Base-by-base conservation (phyloP, 2,888 invertebrate species). In the Spodoptera littoralis region DNA sequence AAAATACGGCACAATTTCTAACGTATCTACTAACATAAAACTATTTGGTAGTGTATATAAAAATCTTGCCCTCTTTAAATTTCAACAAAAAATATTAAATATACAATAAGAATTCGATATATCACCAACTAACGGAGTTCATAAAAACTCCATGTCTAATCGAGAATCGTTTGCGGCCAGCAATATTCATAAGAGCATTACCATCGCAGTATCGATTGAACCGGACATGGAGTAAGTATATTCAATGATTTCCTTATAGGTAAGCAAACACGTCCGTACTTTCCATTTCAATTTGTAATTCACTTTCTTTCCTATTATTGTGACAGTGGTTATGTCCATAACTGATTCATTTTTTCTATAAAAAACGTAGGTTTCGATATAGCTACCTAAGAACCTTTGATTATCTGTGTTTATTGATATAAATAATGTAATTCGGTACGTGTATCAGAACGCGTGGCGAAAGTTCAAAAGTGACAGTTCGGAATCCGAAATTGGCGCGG, bases 281-380 rank as follows among this genome's bases (percentile, higher is more conserved):
- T 81, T 81, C 82, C 55, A 65, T 80, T 76, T 82, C 80, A 73
- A 77, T 78, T 65, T 73, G 57, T 55, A 54, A 70, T 80, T 79
- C 80, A 79, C 80, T 80, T 81, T 79, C 82, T 76, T 77, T 79
- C 57, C 58, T 74, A 79, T 77, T 74, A 80, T 64, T 71, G 73
- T 70, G 79, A 75, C 69, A 71, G 59, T 54, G 36, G 57, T 57
- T 61, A 70, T 69, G 73, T 62, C 60, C 45, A 60, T 36, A 65
- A 70, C 65, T 63, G 62, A 77, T 74, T 78, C 73, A 68, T 64
- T 81, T 76, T 76, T 79, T 52, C 57, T 44, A 54, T 12, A 51
- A 46, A 60, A 18, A 59, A 62, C 54, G 48, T 49, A 22, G 27
- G 55, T 63, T 69, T 45, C 12, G 50, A 71, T 65, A 59, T 53